Base-by-base conservation (phyloP, 2,797 vertebrate species). In the Hephaestus fuliginosus region DNA sequence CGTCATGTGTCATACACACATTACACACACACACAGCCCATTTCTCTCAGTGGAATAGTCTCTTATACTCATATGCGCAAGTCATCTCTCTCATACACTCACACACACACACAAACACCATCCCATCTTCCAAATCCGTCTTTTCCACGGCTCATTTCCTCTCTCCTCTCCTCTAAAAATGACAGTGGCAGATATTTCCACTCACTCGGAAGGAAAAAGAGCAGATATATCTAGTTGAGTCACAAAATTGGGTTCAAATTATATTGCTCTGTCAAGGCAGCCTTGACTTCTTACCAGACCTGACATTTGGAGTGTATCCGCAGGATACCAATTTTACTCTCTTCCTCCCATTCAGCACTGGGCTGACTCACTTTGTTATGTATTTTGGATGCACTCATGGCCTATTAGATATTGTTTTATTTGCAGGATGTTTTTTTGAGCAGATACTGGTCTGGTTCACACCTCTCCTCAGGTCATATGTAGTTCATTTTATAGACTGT, bases 61-160 rank as follows among this genome's bases (percentile, higher is more conserved):
- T 67, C 28, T 74, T 33, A 85, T 60, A 43, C 78, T 69, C 71
- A 57, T 77, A 74, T 66, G 67, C 61, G 49, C 39, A 81, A 73
- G 66, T 82, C 67, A 78, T 74, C 62, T 61, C 60, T 66, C 46
- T 78, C 20, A 25, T 8, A 64, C 57, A 65, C 57, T 11, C 49
- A 1, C 49, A 41, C 36, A 46, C 30, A 62, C 61, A 67, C 76
- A 57, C 83, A 79, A 73, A 81, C 75, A 84, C 68, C 60, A 74
- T 80, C 58, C 85, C 76, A 66, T 89, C 83, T 76, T 84, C 86
- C 72, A 88, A 92, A 89, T 87, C 84, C 66, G 73, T 91, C 84
- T 90, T 91, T 92, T 90, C 82, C 88, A 84, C 41, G 82, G 77
- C 91, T 92, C 86, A 90, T 93, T 91, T 93, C 89, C 86, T 89